Percentiles rank a stretch among this genome's conserved stretches.
phyloP scores from a whole-genome alignment of 2,797 vertebrate genomes.

The Cichlasoma orientale region DNA sequence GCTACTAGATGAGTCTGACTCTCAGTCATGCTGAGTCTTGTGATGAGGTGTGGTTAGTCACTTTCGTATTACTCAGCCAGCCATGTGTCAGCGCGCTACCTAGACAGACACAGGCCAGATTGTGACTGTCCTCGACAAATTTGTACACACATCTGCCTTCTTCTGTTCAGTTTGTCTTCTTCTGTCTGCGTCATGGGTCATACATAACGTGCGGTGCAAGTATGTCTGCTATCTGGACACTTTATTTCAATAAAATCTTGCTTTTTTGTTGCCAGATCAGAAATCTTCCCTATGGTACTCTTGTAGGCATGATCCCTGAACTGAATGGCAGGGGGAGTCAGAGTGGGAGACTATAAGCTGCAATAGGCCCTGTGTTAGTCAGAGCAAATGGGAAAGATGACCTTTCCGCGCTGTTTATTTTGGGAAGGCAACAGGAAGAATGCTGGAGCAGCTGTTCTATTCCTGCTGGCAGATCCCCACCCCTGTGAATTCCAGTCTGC shows the following conservation, averaged over 20 bases:
- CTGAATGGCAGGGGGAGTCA: slow-evolving; percentile 13
- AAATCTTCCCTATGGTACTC: slow-evolving; percentile 1
- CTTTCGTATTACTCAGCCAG: slow-evolving; percentile 61
- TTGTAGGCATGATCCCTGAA: slow-evolving; percentile 6
- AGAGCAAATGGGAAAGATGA: slow-evolving; percentile 76
- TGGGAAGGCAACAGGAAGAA: slow-evolving; percentile 81
- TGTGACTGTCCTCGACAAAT: slow-evolving; percentile 39
- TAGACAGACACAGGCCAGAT: slow-evolving; percentile 55
- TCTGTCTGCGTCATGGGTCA: background rate
- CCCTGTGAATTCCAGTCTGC: slow-evolving; percentile 73
- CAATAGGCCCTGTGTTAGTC: slow-evolving; percentile 61
- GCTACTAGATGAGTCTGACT: slow-evolving; percentile 19
- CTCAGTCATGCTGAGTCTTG: slow-evolving; percentile 61
- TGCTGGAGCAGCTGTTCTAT: slow-evolving; percentile 82
- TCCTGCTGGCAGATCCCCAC: slow-evolving; percentile 78
- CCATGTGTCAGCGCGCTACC: slow-evolving; percentile 47
- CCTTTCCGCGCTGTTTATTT: slow-evolving; percentile 83
- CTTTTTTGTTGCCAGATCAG: background rate
- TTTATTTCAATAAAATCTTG: slow-evolving; percentile 7
- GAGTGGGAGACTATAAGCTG: slow-evolving; percentile 40
- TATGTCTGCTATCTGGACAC: background rate
- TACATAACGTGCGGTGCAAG: background rate
- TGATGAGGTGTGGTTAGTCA: slow-evolving; percentile 73
- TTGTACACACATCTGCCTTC: slow-evolving; percentile 33
- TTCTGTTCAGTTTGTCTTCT: slow-evolving; percentile 23